Evolutionary conservation across 2,797 vertebrate genomes (phyloP).

Genomic region (Aldrovandia affinis): DNA sequence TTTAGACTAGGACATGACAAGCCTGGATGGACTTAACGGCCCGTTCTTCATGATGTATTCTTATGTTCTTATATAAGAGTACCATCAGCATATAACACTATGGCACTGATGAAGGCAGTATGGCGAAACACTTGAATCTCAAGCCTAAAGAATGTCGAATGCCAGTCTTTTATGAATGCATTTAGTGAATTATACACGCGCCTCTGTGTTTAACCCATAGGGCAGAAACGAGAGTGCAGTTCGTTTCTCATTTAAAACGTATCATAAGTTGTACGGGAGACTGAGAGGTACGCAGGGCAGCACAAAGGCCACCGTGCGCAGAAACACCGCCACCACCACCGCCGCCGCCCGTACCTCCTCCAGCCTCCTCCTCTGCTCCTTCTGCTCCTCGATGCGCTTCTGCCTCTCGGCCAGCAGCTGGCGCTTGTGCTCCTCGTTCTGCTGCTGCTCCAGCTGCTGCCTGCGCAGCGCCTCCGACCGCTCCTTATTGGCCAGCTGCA

Average conservation of each 20-base stretch:
- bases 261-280: too few species aligned
- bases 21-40: too few species aligned
- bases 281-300: too few species aligned
- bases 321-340: not conserved
- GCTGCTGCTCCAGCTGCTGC: slow-evolving; percentile 97
- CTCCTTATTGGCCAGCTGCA: slow-evolving; percentile 97
- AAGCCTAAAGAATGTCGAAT: too few species aligned
- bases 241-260: not conserved
- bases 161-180: too few species aligned
- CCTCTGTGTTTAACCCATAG: not conserved
- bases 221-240: not conserved
- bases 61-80: too few species aligned
- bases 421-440: slow-evolving; percentile 97
- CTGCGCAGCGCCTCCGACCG: slow-evolving; percentile 91
- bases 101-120: too few species aligned
- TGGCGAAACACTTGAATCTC: too few species aligned
- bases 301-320: too few species aligned
- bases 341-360: slow-evolving; percentile 82
- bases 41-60: too few species aligned
- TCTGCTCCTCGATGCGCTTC: slow-evolving; percentile 98
- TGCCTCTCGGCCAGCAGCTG: slow-evolving; percentile 94
- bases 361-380: slow-evolving; percentile 90
- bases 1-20: too few species aligned
- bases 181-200: not conserved
- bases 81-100: too few species aligned